Evolutionary conservation across 2,888 invertebrate genomes (phyloP), one percentile per base, ranked within the genome.

Genomic region (Melinaea menophilus): DNA sequence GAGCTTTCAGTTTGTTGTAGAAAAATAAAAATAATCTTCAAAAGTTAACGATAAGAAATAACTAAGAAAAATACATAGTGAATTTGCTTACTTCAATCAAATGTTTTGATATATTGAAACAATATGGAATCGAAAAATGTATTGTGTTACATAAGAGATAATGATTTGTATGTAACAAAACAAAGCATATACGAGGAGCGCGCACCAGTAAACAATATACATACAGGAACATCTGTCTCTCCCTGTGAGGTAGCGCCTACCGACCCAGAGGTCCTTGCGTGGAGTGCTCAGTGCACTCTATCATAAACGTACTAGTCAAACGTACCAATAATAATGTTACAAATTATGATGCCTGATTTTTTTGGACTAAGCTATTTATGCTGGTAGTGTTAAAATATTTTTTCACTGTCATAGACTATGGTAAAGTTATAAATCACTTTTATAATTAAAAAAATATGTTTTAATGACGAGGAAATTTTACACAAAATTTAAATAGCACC

Each of bases 281-380:
- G 61, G 58, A 64, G 64, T 58, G 55, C 61, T 58, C 64, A 64
- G 64, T 56, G 55, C 61, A 61, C 64, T 64, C 55, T 58, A 58
- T 61, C 58, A 56, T 35, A 61, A 51, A 37, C 48, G 47, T 55
- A 55, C 41, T 31, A 9, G 51, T 51, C 7, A 51, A 31, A 31
- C 7, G 31, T n/a, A 51, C 5, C 7, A n/a, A n/a, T 4, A n/a
- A 22, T 22, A 48, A 48, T 48, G 48, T 48, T 22, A 7, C 22
- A 31, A 31, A 51, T 51, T 31, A 51, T 51, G 51, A 22, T 51
- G 31, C 7, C n/a, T 31, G 5, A 51, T 31, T 31, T 22, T 51
- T 22, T 51, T 11, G 22, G 7, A 51, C 31, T 31, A 51, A 41
- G 11, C 7, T 41, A 41, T 41, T 41, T 41, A 3, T 41, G 2